These are phyloP conservation scores for Pristiophorus japonicus DNA, from an alignment of 2,113 vertebrate species.

Conservation along the genomic window DNA sequence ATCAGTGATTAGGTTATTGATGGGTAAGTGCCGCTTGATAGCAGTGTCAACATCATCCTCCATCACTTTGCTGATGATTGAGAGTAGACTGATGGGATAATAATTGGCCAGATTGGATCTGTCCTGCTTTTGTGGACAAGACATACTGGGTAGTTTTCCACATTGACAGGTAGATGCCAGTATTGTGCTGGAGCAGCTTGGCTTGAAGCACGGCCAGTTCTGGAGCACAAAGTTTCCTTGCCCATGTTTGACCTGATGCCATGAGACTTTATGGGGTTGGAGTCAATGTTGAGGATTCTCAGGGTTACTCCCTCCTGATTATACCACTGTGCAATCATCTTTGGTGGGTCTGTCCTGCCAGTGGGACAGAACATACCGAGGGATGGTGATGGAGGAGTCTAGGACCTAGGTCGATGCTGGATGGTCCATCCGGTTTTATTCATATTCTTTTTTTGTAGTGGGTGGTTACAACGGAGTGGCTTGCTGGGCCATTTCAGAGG, in stretches of 20 bases:
- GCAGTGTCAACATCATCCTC: too few species aligned
- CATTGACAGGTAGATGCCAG: too few species aligned
- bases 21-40: too few species aligned
- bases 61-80: too few species aligned
- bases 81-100: too few species aligned
- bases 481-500: background rate
- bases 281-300: background rate
- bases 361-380: background rate
- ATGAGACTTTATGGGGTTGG: background rate
- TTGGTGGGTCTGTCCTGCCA: background rate
- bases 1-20: too few species aligned
- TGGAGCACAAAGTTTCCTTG: background rate
- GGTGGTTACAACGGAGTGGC: background rate
- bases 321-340: background rate
- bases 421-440: background rate
- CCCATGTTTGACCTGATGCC: background rate
- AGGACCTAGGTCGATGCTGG: too few species aligned
- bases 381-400: background rate
- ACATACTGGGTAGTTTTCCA: too few species aligned
- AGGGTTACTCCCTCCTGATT: background rate
- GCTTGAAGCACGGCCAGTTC: too few species aligned
- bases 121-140: too few species aligned
- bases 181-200: too few species aligned
- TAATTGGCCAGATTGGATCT: too few species aligned
- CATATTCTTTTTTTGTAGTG: background rate